Evolutionary conservation across 2,888 invertebrate species (phyloP), one percentile per base, ranked within the genome.

Genomic region (Rhabditoides inermis): DNA sequence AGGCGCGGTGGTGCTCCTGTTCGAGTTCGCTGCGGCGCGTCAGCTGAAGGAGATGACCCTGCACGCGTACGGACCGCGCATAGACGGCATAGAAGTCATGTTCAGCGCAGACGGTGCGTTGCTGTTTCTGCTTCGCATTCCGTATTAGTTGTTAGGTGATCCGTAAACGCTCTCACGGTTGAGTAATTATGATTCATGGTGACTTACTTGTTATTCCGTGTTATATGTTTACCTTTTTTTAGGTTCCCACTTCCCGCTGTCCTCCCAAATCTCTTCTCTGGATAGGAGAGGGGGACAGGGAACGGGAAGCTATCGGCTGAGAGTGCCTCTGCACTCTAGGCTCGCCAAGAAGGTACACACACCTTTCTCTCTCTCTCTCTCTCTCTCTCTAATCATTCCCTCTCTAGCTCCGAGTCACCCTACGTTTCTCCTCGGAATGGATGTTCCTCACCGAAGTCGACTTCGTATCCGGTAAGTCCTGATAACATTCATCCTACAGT

Each of bases 391-490:
- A n/a, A n/a, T n/a, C n/a, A n/a, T n/a, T n/a, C n/a, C n/a, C n/a
- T n/a, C n/a, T n/a, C n/a, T n/a, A n/a, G n/a, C n/a, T 70, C 22
- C 56, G 64, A 41, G 47, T 70, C n/a, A 51, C 58, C 2, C 51
- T 70, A 32, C 58, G 82, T 64, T 90, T 89, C 77, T 85, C 87
- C 2, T 83, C 86, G 18, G 82, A 85, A 51, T 90, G 90, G 90
- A 85, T 90, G 67, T 84, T 90, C 79, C 83, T 91, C 73, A 88
- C 88, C 78, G 90, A 91, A 79, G 83, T 90, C 60, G 84, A 86
- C 52, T 90, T 90, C 77, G 85, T 86, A 69, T 89, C 89, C 69
- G 84, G 88, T 88, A 79, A 79, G 80, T 56, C 20, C 18, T 27
- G 12, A 32, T 53, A 7, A 18, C 12, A 22, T 15, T 25, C n/a